These are phyloP conservation scores for Mormyrus proboscirostris DNA, from an alignment of 2,797 vertebrate genomes.

Conservation along the genomic window DNA sequence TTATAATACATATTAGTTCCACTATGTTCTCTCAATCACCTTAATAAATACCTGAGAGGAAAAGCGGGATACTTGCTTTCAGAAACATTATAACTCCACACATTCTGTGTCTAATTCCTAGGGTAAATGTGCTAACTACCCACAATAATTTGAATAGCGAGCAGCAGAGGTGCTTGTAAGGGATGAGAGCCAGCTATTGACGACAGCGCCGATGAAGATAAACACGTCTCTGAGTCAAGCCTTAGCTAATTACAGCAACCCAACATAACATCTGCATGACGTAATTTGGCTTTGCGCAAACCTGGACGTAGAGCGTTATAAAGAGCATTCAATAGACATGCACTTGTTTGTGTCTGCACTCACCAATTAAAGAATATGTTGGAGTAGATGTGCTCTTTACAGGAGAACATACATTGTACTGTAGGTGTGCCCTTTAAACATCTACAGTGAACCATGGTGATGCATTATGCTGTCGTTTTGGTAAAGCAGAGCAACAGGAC, in stretches of 20 bases:
- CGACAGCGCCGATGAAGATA: neutral
- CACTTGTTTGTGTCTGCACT: neutral
- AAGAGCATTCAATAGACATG: neutral
- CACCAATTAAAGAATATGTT: neutral
- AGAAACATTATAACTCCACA: neutral
- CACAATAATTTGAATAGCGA: neutral
- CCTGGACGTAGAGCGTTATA: neutral
- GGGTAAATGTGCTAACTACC: neutral
- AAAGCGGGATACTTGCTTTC: neutral
- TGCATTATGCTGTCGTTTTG: neutral
- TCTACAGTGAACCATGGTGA: neutral
- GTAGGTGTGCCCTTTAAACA: neutral
- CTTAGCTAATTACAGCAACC: neutral
- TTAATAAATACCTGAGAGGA: neutral
- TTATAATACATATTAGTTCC: neutral
- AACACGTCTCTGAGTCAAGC: neutral
- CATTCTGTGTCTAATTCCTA: neutral
- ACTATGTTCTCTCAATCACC: neutral
- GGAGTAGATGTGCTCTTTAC: neutral
- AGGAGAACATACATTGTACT: neutral
- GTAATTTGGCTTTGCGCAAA: neutral
- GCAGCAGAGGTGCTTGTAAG: neutral
- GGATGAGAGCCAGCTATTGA: neutral
- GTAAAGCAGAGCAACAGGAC: neutral
- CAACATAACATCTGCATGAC: neutral